phyloP scores from a whole-genome alignment of 1,140 invertebrate genomes.

The Drosophila quadrilineata region DNA sequence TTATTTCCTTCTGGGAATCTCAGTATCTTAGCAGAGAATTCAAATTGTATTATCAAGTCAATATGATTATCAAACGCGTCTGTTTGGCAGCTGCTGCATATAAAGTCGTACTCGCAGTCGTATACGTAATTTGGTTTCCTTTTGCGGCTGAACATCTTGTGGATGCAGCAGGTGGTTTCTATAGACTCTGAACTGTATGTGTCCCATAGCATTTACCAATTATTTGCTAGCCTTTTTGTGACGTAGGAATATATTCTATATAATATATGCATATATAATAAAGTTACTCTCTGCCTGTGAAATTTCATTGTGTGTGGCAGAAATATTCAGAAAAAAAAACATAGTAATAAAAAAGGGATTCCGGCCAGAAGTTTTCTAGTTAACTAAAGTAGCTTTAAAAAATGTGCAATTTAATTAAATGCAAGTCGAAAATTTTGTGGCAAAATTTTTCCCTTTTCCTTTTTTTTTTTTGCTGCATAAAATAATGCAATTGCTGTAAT shows the following conservation, averaged over 20 bases:
- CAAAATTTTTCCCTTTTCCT: not conserved
- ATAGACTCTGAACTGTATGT: constrained; percentile 25
- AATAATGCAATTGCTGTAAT: constrained; percentile 72
- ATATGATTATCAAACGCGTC: not conserved
- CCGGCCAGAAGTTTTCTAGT: constrained; percentile 58
- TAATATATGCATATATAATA: constrained; percentile 15
- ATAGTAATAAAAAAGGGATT: constrained; percentile 8
- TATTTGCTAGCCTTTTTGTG: constrained; percentile 41
- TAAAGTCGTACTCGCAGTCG: too few relatives aligned
- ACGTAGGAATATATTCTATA: constrained; percentile 29
- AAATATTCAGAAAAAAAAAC: not conserved
- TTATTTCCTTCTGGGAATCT: not conserved
- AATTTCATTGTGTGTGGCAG: constrained; percentile 28
- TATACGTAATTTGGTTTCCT: constrained; percentile 43
- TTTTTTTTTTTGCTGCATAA: constrained; percentile 25
- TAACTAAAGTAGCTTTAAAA: constrained; percentile 70
- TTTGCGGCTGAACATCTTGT: constrained; percentile 11
- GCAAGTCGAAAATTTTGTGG: constrained; percentile 42
- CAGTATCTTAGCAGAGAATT: not conserved
- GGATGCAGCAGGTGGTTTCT: constrained; percentile 70
- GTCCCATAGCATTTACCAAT: constrained; percentile 20
- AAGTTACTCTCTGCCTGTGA: constrained; percentile 21
- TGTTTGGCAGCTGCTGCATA: constrained; percentile 54
- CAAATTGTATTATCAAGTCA: too few relatives aligned
- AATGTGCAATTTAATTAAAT: constrained; percentile 66